Evolutionary conservation across 92 coral and sea anemone species (phyloP).

Genomic region (Epizoanthus fatuus): DNA sequence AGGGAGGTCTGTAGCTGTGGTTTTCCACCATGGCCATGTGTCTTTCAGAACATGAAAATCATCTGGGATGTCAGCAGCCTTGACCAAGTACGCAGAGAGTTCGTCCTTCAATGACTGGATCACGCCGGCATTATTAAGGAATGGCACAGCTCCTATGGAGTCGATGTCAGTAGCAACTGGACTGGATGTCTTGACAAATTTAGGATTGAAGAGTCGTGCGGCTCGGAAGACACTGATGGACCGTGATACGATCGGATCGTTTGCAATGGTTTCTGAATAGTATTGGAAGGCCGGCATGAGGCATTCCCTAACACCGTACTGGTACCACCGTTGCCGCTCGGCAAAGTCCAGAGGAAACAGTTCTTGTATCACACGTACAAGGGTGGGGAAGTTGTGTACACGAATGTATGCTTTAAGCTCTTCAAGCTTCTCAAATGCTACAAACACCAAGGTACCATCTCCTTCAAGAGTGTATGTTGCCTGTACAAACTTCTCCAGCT

Average conservation of each 20-base stretch:
- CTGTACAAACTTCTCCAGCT: slow-evolving; percentile 47
- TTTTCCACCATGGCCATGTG: slow-evolving; percentile 53
- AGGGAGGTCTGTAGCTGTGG: slow-evolving; percentile 28
- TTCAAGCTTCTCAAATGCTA: slow-evolving; percentile 48
- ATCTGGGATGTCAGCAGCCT: slow-evolving; percentile 49
- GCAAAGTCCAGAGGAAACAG: slow-evolving; percentile 25
- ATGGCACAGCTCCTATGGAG: slow-evolving; percentile 43
- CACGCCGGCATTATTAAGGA: slow-evolving; percentile 19
- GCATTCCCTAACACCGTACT: slow-evolving; percentile 22
- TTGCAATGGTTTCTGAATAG: slow-evolving; percentile 2
- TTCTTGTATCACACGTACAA: slow-evolving; percentile 29
- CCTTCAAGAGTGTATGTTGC: slow-evolving; percentile 53
- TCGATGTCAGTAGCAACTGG: slow-evolving; percentile 41
- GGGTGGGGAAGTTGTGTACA: slow-evolving; percentile 42
- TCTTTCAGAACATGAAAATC: slow-evolving; percentile 39
- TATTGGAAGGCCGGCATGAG: slow-evolving; percentile 17
- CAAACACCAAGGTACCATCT: slow-evolving; percentile 35
- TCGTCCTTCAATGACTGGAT: slow-evolving; percentile 51
- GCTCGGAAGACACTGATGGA: slow-evolving; percentile 19
- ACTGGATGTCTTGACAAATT: background rate
- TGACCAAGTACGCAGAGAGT: slow-evolving; percentile 28
- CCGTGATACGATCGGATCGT: slow-evolving; percentile 18
- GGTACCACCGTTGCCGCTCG: slow-evolving; percentile 17
- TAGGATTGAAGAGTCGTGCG: slow-evolving; percentile 15
- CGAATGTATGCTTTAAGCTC: slow-evolving; percentile 33